A percentile compares a stretch with the other conserved stretches of the same genome.
Conservation (phyloP, 1,140 invertebrate species). For the Elymnias hypermnestra region DNA sequence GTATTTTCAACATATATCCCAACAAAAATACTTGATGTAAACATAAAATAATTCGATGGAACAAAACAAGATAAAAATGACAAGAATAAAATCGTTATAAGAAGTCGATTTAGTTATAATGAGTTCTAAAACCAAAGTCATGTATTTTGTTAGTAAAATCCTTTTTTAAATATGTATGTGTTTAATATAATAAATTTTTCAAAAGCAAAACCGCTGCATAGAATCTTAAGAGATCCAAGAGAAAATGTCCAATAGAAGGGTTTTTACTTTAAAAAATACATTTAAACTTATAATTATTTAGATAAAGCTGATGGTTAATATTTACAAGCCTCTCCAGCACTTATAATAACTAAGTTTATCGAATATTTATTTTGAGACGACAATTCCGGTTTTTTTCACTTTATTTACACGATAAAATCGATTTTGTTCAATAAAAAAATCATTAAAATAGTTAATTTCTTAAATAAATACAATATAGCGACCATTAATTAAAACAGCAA, state of each 20-base stretch:
- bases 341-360: slow-evolving; percentile 20
- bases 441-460: slow-evolving; percentile 26
- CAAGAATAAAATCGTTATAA: slow-evolving; percentile 10
- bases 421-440: slow-evolving; percentile 26
- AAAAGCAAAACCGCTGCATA: no score
- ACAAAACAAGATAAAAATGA: slow-evolving; percentile 10
- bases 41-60: slow-evolving; percentile 1
- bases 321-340: slow-evolving; percentile 56
- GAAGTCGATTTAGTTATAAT: slow-evolving; percentile 4
- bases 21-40: neutral
- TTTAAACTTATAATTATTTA: slow-evolving; percentile 9
- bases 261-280: slow-evolving; percentile 9
- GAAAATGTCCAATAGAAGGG: slow-evolving; percentile 3
- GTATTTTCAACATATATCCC: no score
- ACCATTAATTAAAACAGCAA: slow-evolving; percentile 41
- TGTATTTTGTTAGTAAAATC: no score
- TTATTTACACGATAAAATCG: slow-evolving; percentile 48
- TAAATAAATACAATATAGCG: slow-evolving; percentile 35
- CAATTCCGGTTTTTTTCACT: slow-evolving; percentile 57
- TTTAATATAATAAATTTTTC: no score
- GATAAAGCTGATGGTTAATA: slow-evolving; percentile 27
- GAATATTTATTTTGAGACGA: slow-evolving; percentile 29
- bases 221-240: no score
- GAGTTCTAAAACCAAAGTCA: no score
- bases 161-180: no score